Conservation (phyloP, 1,140 invertebrate species). For the Lordiphosa stackelbergi region DNA sequence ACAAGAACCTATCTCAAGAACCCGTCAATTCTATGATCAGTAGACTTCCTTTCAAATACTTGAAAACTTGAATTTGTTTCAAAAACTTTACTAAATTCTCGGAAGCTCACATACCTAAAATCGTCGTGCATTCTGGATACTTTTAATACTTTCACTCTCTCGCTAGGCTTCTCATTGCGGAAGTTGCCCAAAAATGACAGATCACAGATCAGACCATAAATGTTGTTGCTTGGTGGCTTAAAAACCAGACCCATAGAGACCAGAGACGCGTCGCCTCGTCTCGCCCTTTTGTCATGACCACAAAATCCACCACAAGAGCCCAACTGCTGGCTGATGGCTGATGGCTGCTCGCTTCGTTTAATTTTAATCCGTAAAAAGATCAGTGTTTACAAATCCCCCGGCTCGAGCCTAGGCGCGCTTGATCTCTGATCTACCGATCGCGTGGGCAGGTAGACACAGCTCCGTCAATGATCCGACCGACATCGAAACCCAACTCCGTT, state of each 20-base stretch:
- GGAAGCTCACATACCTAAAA: too few species aligned
- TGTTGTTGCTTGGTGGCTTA: slow-evolving; percentile 22
- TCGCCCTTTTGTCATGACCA: slow-evolving; percentile 39
- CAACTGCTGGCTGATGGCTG: slow-evolving; percentile 1
- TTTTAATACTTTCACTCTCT: slow-evolving; percentile 34
- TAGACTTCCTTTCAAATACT: too few species aligned
- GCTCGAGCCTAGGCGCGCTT: slow-evolving; percentile 39
- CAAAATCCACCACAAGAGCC: slow-evolving; percentile 28
- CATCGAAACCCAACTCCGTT: background rate
- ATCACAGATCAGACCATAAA: slow-evolving; percentile 17
- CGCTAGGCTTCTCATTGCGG: slow-evolving; percentile 8
- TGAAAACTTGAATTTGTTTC: too few species aligned
- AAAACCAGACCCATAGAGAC: slow-evolving; percentile 34
- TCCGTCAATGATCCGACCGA: slow-evolving; percentile 43
- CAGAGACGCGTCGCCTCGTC: slow-evolving; percentile 1
- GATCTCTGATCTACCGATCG: slow-evolving; percentile 61
- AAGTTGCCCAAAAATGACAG: slow-evolving; percentile 17
- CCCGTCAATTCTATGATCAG: too few species aligned
- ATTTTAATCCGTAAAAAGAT: slow-evolving; percentile 71
- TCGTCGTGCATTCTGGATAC: background rate
- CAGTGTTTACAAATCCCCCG: slow-evolving; percentile 62
- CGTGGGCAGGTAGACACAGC: slow-evolving; percentile 63
- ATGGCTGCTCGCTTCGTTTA: slow-evolving; percentile 43
- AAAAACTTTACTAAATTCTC: too few species aligned
- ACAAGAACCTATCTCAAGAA: too few species aligned